Base-by-base conservation (phyloP, 2,888 invertebrate species). In the Acanthoscelides obtectus region DNA sequence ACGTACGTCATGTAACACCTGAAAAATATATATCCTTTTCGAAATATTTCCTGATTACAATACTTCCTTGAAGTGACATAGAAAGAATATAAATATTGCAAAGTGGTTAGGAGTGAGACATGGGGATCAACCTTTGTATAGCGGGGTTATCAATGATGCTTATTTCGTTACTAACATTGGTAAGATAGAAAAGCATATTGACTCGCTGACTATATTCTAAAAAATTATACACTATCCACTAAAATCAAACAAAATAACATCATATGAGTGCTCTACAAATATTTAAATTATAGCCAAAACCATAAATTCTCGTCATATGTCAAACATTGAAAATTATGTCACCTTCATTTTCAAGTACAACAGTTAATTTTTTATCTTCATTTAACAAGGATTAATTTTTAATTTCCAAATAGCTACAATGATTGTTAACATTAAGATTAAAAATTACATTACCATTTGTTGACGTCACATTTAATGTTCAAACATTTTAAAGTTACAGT, bases 401-500 rank as follows among this genome's bases (percentile, higher is more conserved):
- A 45, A 12, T 6, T 45, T 12, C 17, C 5, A 45, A 45, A 45
- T 17, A 3, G 45, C 45, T 45, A 45, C 17, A 45, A 6, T 25
- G 25, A 45, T 45, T 12, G 45, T 45, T 4, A 45, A 45, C 12
- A 45, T 45, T 45, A 45, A 45, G 45, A 45, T 45, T 45, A 45
- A 45, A 45, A 45, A 12, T 45, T 45, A 45, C 45, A 45, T 45
- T 45, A 45, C 17, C 45, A 45, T 45, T 45, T 45, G 17, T 45
- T 45, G 12, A 45, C 45, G 17, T 45, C 17, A 45, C 45, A 45
- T 45, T 45, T 45, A 45, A 12, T 45, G 1, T 45, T 1, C 6
- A 4, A 45, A 45, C 45, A 45, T 45, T 70, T 71, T 65, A 68
- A 73, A 73, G 65, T 70, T 72, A 73, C 75, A 74, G 74, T 76